These are phyloP conservation scores for Haliclona indistincta DNA, from an alignment of 37 sponge, comb jelly and placozoan species.

Conservation along the genomic window DNA sequence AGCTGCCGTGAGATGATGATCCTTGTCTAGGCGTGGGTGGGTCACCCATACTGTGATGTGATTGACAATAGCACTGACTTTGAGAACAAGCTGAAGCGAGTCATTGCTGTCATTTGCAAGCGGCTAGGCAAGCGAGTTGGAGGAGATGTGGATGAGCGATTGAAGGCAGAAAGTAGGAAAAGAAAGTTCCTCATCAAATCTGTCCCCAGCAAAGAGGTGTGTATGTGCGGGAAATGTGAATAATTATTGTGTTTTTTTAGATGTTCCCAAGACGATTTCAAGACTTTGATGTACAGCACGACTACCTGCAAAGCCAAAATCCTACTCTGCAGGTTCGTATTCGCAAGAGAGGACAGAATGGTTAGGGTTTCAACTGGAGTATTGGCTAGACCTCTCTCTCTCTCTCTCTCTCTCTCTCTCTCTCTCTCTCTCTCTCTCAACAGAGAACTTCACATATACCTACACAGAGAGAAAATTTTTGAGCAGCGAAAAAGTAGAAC, in stretches of 20 bases:
- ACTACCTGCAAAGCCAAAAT: conserved; percentile 59
- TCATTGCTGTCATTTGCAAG: conserved; percentile 58
- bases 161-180: conserved; percentile 65
- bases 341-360: conserved; percentile 71
- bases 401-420: neutral
- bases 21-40: conserved; percentile 75
- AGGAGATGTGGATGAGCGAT: conserved; percentile 53
- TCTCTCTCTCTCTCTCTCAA: neutral
- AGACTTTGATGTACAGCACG: conserved; percentile 80
- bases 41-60: conserved; percentile 81
- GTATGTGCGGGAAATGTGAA: neutral
- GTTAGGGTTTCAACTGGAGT: neutral
- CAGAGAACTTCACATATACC: conserved; percentile 57
- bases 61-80: conserved; percentile 82
- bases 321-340: conserved; percentile 37
- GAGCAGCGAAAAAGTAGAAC: conserved; percentile 60
- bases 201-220: conserved; percentile 33
- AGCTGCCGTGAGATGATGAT: neutral
- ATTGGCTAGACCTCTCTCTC: neutral
- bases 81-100: conserved; percentile 76
- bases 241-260: conserved; percentile 11
- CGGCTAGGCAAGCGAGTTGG: conserved; percentile 45
- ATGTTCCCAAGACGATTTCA: conserved; percentile 46
- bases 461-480: conserved; percentile 52
- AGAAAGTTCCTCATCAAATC: conserved; percentile 68